Evolutionary conservation across 2,888 invertebrate genomes (phyloP), one percentile per base, ranked within the genome.

Genomic region (Tupiocoris notatus): DNA sequence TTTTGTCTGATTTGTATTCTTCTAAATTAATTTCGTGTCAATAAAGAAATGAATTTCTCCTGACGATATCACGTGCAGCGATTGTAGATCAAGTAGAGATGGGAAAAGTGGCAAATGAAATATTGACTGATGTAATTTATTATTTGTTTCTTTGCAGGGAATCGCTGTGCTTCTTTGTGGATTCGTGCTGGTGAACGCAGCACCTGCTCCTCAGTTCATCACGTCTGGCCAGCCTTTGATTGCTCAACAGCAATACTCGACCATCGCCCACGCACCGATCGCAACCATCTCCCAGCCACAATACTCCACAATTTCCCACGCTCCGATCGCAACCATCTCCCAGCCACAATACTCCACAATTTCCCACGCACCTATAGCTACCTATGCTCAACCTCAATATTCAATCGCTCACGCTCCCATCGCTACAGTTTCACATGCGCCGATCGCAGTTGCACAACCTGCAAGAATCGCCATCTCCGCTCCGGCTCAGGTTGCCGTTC

Each of bases 151-250:
- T 7, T 56, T 59, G 16, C 63, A 73, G 73, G 56, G 63, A 54
- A 20, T 73, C 17, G 16, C 63, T n/a, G 62, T 73, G 6, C 21
- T 73, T 39, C 12, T 73, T 6, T 23, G 61, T n/a, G 58, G 54
- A 1, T 25, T 62, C 1, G 73, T 54, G 9, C 39, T 39, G 17
- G 73, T 63, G n/a, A 25, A 63, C 16, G 75, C 65, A 9, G 75
- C 75, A 16, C 75, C 75, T 6, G 75, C 75, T 16, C 75, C 75
- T 17, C 75, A 75, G 58, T 75, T 65, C 24, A 56, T 75, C 12
- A 54, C 75, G 21, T 64, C 75, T 0, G 63, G 54, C 6, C 75
- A 75, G 25, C 75, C 65, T 1, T 17, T 70, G 2, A 21, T 70
- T 6, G 58, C 70, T 9, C 59, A 58, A 6, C 25, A 1, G 0